A percentile compares a stretch with the other conserved stretches of the same genome.
Conservation (phyloP, 2,113 vertebrate species). For the Poeciliopsis retropinna region DNA sequence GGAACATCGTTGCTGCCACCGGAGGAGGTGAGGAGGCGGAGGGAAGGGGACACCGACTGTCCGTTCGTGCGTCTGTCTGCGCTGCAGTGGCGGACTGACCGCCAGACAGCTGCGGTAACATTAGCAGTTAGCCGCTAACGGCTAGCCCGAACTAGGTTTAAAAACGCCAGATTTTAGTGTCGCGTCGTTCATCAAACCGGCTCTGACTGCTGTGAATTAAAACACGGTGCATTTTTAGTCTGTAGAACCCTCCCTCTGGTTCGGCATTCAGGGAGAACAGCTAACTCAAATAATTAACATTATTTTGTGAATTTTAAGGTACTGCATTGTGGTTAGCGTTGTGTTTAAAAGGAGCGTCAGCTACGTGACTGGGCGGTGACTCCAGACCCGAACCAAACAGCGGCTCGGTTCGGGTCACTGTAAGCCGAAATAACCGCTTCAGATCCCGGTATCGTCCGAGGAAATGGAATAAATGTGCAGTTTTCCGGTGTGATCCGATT, state of each 20-base stretch:
- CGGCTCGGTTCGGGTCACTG: not conserved
- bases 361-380: constrained; percentile 21
- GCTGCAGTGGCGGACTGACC: constrained; percentile 30
- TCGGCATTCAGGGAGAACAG: not conserved
- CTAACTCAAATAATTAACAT: rapidly evolving
- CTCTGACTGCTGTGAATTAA: too few relatives aligned
- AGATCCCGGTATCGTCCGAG: rapidly evolving
- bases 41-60: not conserved
- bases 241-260: rapidly evolving
- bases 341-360: not conserved
- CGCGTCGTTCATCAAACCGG: not conserved
- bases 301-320: not conserved
- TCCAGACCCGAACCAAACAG: not conserved
- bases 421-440: not conserved
- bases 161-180: not conserved
- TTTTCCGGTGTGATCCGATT: too few relatives aligned
- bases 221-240: not conserved
- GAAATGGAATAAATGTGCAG: too few relatives aligned
- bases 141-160: not conserved
- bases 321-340: not conserved
- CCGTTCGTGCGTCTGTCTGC: constrained; percentile 7
- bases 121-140: constrained; percentile 16
- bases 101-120: constrained; percentile 2
- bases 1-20: not conserved
- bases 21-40: not conserved